Percentiles rank a stretch among this genome's conserved stretches.
Conservation (phyloP, 2,888 invertebrate genomes). For the Noctua pronuba region DNA sequence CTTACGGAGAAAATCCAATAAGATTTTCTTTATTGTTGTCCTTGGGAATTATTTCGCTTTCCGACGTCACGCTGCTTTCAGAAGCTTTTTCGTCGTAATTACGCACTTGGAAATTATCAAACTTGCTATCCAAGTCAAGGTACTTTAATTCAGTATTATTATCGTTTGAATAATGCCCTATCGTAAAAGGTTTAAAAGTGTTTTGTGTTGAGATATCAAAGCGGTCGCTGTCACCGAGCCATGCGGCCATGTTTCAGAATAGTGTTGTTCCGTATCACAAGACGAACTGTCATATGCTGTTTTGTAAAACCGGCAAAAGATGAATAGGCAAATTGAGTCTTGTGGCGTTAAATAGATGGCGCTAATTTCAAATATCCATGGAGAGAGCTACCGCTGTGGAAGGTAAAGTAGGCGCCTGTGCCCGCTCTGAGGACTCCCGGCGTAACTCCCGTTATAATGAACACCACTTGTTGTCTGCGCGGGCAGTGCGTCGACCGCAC, state of each 20-base stretch:
- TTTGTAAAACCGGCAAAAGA: conserved; percentile 68
- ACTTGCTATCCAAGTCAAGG: conserved; percentile 62
- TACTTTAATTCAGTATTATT: conserved; percentile 62
- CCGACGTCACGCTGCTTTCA: conserved; percentile 70
- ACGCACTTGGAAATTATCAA: conserved; percentile 64
- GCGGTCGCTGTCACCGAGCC: conserved; percentile 79
- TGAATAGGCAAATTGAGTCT: conserved; percentile 50
- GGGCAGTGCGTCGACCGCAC: conserved; percentile 90
- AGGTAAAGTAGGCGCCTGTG: conserved; percentile 79
- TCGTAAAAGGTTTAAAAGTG: conserved; percentile 52
- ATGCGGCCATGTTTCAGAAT: conserved; percentile 85
- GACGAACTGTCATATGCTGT: conserved; percentile 51
- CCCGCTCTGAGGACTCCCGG: conserved; percentile 83
- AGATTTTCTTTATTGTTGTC: conserved; percentile 69
- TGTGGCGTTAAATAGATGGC: conserved; percentile 77
- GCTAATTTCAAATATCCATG: conserved; percentile 72
- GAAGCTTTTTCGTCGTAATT: conserved; percentile 64
- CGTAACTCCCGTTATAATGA: conserved; percentile 90
- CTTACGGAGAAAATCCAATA: conserved; percentile 74
- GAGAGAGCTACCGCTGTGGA: conserved; percentile 76
- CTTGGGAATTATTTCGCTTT: conserved; percentile 72
- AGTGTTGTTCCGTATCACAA: conserved; percentile 65
- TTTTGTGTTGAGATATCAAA: conserved; percentile 67
- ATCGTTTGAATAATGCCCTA: conserved; percentile 64
- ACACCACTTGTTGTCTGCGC: conserved; percentile 88